These are phyloP conservation scores for Ormyrus thymus DNA, from an alignment of 2,888 invertebrate genomes.

Conservation along the genomic window DNA sequence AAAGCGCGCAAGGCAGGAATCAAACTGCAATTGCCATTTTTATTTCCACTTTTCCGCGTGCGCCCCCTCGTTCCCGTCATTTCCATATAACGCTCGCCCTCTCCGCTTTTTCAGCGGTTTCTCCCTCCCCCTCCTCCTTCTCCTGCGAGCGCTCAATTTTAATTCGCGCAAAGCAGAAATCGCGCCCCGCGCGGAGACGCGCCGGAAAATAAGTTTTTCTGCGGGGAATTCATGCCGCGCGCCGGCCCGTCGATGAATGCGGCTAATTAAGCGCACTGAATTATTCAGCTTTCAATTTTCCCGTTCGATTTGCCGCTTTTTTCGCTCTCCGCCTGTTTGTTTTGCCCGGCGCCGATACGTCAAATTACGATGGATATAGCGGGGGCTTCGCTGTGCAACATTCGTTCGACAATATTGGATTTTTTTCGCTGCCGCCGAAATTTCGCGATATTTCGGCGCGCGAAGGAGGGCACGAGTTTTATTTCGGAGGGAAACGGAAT, in stretches of 20 bases:
- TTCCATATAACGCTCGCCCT: conserved; percentile 49
- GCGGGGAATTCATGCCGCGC: conserved; percentile 56
- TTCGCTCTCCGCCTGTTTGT: neutral
- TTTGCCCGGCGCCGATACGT: conserved; percentile 17
- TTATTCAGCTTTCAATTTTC: conserved; percentile 52
- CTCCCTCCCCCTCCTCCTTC: conserved; percentile 49
- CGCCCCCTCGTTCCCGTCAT: conserved; percentile 38
- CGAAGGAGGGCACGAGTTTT: conserved; percentile 11
- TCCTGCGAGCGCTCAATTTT: conserved; percentile 62
- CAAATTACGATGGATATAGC: conserved; percentile 38
- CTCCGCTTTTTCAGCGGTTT: conserved; percentile 55
- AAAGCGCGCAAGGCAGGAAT: conserved; percentile 61
- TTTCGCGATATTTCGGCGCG: conserved; percentile 11
- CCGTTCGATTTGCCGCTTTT: conserved; percentile 26
- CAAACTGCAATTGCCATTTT: conserved; percentile 73
- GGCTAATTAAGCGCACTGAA: conserved; percentile 50
- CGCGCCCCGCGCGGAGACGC: conserved; percentile 11
- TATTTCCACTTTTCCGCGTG: conserved; percentile 63
- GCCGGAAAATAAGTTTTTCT: conserved; percentile 49
- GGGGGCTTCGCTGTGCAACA: conserved; percentile 1
- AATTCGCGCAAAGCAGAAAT: conserved; percentile 64
- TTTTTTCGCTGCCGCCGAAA: conserved; percentile 5
- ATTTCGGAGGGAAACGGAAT: neutral
- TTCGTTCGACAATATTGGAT: conserved; percentile 24
- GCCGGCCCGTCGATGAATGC: conserved; percentile 24